Evolutionary conservation across 2,888 invertebrate species (phyloP).

Genomic region (Gymnocheta viridis): DNA sequence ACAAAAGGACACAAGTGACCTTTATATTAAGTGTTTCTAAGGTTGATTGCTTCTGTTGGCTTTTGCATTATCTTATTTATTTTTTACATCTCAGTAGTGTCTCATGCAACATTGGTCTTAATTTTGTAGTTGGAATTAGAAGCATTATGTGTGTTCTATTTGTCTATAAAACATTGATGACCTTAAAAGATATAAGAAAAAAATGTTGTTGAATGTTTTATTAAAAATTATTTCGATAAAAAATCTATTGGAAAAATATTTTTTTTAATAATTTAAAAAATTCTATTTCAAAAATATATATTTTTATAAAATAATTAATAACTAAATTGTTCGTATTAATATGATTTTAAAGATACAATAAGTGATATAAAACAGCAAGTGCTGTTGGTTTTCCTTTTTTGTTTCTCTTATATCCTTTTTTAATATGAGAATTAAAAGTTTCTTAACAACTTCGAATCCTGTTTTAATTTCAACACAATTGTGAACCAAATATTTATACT

Average conservation of each 20-base stretch:
- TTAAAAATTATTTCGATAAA: no score
- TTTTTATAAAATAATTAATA: no score
- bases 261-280: no score
- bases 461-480: not conserved
- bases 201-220: no score
- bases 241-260: no score
- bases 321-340: no score
- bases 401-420: not conserved
- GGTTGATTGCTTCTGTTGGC: constrained; percentile 46
- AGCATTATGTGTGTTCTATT: not conserved
- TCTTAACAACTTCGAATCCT: not conserved
- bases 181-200: no score
- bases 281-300: no score
- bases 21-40: constrained; percentile 30
- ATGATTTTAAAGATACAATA: no score
- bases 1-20: constrained; percentile 26
- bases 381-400: not conserved
- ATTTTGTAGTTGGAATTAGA: not conserved
- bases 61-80: not conserved
- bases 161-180: constrained; percentile 11
- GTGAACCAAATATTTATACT: not conserved
- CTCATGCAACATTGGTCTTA: not conserved
- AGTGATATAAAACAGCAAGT: no score
- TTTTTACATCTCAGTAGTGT: not conserved
- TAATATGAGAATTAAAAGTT: not conserved